phyloP scores from a whole-genome alignment of 30 jellyfish, hydroid and myxozoan species.

The Sanderia malayensis region DNA sequence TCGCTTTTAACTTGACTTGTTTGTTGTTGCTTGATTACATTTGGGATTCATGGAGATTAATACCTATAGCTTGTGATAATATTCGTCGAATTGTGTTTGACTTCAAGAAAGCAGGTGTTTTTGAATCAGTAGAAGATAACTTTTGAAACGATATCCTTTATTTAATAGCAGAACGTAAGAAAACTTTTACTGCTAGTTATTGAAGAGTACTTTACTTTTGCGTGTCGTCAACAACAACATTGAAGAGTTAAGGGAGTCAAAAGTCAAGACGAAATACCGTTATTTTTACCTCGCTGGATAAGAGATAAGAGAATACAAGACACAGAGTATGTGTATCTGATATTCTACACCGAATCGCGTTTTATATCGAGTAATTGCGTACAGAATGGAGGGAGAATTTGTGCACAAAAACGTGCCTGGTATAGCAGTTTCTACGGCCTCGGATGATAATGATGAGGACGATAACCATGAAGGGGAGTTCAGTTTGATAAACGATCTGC shows the following conservation, averaged over 20 bases:
- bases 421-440: constrained; percentile 43
- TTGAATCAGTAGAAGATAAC: background rate
- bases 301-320: too few relatives aligned
- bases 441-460: constrained; percentile 31
- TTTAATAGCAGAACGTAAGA: too few relatives aligned
- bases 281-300: too few relatives aligned
- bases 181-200: too few relatives aligned
- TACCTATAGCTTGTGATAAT: background rate
- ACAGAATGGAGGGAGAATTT: constrained; percentile 9
- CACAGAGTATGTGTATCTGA: too few relatives aligned
- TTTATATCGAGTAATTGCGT: background rate
- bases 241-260: background rate
- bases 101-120: background rate
- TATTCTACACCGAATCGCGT: background rate
- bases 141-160: background rate
- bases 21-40: constrained; percentile 11
- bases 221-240: background rate
- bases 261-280: background rate
- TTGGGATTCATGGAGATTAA: background rate
- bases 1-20: background rate
- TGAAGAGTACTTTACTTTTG: background rate
- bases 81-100: background rate
- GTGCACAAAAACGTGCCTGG: constrained; percentile 34
- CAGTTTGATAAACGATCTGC: background rate
- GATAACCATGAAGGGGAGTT: background rate